Base-by-base conservation (phyloP, 2,797 vertebrate genomes). In the Pelobates cultripes region DNA sequence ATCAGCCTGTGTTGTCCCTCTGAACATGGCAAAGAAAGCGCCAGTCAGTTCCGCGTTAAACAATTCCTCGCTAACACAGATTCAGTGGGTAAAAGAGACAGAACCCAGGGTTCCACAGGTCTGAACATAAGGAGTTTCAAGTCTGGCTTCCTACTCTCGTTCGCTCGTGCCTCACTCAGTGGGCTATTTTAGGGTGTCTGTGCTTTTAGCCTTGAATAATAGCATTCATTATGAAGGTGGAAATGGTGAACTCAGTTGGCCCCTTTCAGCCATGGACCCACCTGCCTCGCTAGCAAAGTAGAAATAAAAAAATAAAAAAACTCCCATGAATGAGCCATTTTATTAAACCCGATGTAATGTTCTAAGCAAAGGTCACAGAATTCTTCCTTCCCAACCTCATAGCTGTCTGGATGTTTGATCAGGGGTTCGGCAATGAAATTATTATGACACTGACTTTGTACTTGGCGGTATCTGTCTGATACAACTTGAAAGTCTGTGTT, bases 361-460 rank as follows among this genome's bases (percentile, higher is more conserved):
- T 91, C 87, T 92, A 92, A 93, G 92, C 90, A 92, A 89, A 93
- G 93, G 91, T 92, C 92, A 93, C 85, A 87, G 86, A 86, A 89
- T 91, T 88, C 87, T 89, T 93, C 91, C 86, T 92, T 91, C 92
- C 90, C 90, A 90, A 90, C 89, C 91, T 91, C 87, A 90, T 28
- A 92, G 92, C 92, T 92, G 90, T 91, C 89, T 90, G 82, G 87
- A 88, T 90, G 89, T 93, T 93, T 94, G 92, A 93, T 94, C 90
- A 92, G 90, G 87, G 77, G 90, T 87, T 79, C 85, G 89, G 89
- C 88, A 91, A 89, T 81, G 88, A 92, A 91, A 92, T 94, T 90
- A 91, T 91, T 91, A 90, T 90, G 90, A 91, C 90, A 90, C 91
- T 92, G 92, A 91, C 93, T 94, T 93, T 94, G 91, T 92, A 91